Percentiles rank a stretch among this genome's conserved stretches.
phyloP scores from a whole-genome alignment of 2,113 vertebrate species.

The Sphaerodactylus townsendi region DNA sequence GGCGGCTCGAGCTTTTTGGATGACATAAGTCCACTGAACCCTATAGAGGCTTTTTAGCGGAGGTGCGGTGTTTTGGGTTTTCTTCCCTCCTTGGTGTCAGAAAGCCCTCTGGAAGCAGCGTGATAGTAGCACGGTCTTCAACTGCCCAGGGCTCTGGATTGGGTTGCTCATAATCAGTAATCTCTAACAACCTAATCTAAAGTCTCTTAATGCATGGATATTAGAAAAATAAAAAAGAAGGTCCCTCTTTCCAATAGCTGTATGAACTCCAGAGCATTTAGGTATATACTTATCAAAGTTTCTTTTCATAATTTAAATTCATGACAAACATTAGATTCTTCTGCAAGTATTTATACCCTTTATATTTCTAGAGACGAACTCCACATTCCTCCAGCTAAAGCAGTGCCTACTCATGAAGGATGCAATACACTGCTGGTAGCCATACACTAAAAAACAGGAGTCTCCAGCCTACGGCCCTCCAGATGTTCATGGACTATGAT shows the following conservation, averaged over 20 bases:
- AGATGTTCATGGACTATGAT: too few relatives aligned
- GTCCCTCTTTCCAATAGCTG: background rate
- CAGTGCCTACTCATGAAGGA: too few relatives aligned
- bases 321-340: background rate
- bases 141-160: too few relatives aligned
- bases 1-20: too few relatives aligned
- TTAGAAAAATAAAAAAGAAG: background rate
- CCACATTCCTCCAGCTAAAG: background rate
- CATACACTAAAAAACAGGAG: too few relatives aligned
- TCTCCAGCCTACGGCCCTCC: too few relatives aligned
- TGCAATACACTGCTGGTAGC: background rate
- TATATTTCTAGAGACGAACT: background rate
- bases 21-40: too few relatives aligned
- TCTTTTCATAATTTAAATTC: background rate
- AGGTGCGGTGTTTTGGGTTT: too few relatives aligned
- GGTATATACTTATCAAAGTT: background rate
- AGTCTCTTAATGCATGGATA: background rate
- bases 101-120: too few relatives aligned
- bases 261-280: background rate
- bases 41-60: too few relatives aligned
- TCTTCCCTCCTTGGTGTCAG: too few relatives aligned
- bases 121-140: too few relatives aligned
- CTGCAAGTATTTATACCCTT: background rate
- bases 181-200: background rate
- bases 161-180: background rate